phyloP scores from a whole-genome alignment of 2,888 invertebrate genomes.

The Lomographa bimaculata region DNA sequence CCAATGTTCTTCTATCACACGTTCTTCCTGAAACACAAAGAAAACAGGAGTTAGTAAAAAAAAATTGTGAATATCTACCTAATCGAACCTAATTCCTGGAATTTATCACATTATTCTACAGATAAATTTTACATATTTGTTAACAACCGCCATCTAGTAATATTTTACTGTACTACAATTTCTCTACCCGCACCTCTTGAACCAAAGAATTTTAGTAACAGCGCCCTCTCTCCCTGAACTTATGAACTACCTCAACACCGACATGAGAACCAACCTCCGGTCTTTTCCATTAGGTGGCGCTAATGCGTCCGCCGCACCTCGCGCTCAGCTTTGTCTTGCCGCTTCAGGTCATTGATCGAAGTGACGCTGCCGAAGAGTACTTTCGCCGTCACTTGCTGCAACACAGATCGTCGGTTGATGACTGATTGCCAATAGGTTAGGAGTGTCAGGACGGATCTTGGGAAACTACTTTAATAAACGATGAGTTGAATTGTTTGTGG shows the following conservation, averaged over 20 bases:
- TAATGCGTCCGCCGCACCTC: slow-evolving; percentile 84
- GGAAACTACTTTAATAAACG: slow-evolving; percentile 5
- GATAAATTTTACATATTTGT: no score
- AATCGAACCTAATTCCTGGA: no score
- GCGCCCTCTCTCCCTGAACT: slow-evolving; percentile 33
- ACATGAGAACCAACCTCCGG: slow-evolving; percentile 15
- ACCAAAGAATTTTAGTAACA: no score
- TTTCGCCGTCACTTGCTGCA: slow-evolving; percentile 87
- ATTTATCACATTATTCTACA: no score
- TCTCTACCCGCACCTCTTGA: no score
- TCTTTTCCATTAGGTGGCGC: slow-evolving; percentile 57
- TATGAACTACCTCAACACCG: slow-evolving; percentile 9
- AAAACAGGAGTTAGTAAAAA: no score
- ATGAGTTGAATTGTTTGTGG: no score
- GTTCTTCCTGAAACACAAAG: slow-evolving; percentile 52
- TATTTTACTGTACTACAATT: neutral
- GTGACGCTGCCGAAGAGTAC: slow-evolving; percentile 89
- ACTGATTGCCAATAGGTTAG: slow-evolving; percentile 31
- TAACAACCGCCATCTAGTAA: no score
- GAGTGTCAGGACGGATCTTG: slow-evolving; percentile 22
- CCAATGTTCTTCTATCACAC: slow-evolving; percentile 65
- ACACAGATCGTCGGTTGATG: slow-evolving; percentile 34
- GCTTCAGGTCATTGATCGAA: slow-evolving; percentile 88
- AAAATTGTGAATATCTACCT: no score
- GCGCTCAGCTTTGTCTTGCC: slow-evolving; percentile 87